Evolutionary conservation across 2,113 vertebrate genomes (phyloP).

Genomic region (Megalops atlanticus): DNA sequence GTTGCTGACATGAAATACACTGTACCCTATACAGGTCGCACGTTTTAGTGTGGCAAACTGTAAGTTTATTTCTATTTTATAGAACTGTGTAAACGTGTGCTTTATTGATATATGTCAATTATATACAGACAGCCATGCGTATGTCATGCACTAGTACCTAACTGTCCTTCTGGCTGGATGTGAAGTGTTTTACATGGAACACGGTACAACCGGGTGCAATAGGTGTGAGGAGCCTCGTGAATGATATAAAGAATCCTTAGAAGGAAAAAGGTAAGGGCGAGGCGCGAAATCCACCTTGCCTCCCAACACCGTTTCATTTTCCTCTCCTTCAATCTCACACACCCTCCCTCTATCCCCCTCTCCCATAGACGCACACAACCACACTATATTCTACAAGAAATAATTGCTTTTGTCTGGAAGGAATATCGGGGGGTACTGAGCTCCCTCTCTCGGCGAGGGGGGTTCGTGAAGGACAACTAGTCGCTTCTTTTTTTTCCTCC

Average conservation of each 20-base stretch:
- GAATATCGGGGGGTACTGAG: constrained; percentile 71
- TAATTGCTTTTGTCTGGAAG: constrained; percentile 81
- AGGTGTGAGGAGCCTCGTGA: not conserved
- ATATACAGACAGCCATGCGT: too few species aligned
- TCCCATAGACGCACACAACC: constrained; percentile 66
- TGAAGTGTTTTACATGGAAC: not conserved
- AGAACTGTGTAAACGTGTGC: too few species aligned
- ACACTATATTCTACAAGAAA: constrained; percentile 79
- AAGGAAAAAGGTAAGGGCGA: constrained; percentile 2
- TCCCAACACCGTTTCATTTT: constrained; percentile 8
- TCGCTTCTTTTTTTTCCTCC: constrained; percentile 52
- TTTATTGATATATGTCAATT: too few species aligned
- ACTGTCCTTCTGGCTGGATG: not conserved
- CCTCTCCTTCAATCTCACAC: constrained; percentile 52
- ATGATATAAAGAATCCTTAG: not conserved
- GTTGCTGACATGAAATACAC: too few species aligned
- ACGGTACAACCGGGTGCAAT: not conserved
- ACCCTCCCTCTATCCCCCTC: constrained; percentile 49
- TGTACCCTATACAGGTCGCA: too few species aligned
- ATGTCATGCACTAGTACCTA: too few species aligned
- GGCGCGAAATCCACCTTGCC: constrained; percentile 60
- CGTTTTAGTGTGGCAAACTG: too few species aligned
- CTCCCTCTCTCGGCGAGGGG: constrained; percentile 62
- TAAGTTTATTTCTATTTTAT: too few species aligned
- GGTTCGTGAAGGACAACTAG: constrained; percentile 73